These are phyloP conservation scores for Oryzias celebensis DNA, from an alignment of 2,113 vertebrate species.

Conservation along the genomic window DNA sequence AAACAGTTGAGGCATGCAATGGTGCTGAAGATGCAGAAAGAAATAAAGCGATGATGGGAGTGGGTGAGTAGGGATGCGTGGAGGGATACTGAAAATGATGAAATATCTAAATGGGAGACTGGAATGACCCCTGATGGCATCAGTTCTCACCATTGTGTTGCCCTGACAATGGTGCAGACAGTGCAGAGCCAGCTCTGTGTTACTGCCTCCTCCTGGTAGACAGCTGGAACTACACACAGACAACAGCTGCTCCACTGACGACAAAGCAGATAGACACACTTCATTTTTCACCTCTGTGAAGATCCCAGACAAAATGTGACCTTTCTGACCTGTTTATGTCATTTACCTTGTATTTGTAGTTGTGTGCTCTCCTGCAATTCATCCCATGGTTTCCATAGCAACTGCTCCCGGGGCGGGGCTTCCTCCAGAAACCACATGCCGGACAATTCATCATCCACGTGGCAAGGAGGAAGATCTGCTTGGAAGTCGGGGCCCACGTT, in stretches of 20 bases:
- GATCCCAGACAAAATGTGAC: neutral
- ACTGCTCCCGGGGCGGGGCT: conserved; percentile 47
- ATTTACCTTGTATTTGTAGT: conserved; percentile 66
- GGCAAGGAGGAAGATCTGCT: conserved; percentile 65
- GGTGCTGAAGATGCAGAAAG: neutral
- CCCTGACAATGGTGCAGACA: conserved; percentile 71
- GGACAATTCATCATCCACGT: neutral
- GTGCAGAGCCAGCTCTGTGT: conserved; percentile 80
- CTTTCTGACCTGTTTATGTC: neutral
- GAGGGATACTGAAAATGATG: neutral
- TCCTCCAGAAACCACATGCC: conserved; percentile 25
- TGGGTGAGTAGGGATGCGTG: neutral
- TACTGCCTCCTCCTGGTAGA: conserved; percentile 79
- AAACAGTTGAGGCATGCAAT: conserved; percentile 21
- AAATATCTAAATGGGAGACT: neutral
- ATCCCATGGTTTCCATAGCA: conserved; percentile 77
- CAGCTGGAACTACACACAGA: conserved; percentile 79
- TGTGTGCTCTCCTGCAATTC: conserved; percentile 51
- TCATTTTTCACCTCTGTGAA: neutral
- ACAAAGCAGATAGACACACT: neutral
- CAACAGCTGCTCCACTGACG: conserved; percentile 75
- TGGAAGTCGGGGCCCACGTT: conserved; percentile 78
- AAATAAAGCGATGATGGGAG: neutral
- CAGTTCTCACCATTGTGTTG: conserved; percentile 69
- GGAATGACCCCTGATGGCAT: neutral